phyloP scores from a whole-genome alignment of 1,140 invertebrate species.

The Dendrolimus kikuchii region DNA sequence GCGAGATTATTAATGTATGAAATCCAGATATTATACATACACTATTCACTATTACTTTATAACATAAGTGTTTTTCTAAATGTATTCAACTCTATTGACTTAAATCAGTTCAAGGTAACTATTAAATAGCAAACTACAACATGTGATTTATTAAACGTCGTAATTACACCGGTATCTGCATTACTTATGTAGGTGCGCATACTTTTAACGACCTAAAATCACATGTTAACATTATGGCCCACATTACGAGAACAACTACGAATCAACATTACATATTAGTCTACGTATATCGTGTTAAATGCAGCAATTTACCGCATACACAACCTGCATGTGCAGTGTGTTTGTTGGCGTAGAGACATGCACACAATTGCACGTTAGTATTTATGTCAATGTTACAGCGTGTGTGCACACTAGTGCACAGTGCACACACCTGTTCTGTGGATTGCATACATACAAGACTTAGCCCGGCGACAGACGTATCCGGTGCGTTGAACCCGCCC shows the following conservation, averaged over 20 bases:
- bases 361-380: slow-evolving; percentile 29
- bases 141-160: too few relatives aligned
- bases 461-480: slow-evolving; percentile 52
- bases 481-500: slow-evolving; percentile 60
- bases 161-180: too few relatives aligned
- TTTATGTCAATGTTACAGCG: slow-evolving; percentile 66
- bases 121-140: too few relatives aligned
- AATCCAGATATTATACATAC: too few relatives aligned
- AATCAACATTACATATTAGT: slow-evolving; percentile 30
- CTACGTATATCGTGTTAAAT: slow-evolving; percentile 34
- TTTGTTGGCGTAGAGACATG: slow-evolving; percentile 10
- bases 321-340: slow-evolving; percentile 11
- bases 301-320: slow-evolving; percentile 29
- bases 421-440: slow-evolving; percentile 42
- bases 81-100: too few relatives aligned
- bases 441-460: slow-evolving; percentile 28
- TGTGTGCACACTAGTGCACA: slow-evolving; percentile 24
- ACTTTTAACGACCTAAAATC: slow-evolving; percentile 39
- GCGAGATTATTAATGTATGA: too few relatives aligned
- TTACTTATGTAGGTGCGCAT: slow-evolving; percentile 5
- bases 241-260: slow-evolving; percentile 38
- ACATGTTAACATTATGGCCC: slow-evolving; percentile 46
- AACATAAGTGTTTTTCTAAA: too few relatives aligned
- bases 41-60: too few relatives aligned
- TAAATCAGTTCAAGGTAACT: too few relatives aligned